Evolutionary conservation across 2,797 vertebrate genomes (phyloP).

Genomic region (Nannoperca obscura): DNA sequence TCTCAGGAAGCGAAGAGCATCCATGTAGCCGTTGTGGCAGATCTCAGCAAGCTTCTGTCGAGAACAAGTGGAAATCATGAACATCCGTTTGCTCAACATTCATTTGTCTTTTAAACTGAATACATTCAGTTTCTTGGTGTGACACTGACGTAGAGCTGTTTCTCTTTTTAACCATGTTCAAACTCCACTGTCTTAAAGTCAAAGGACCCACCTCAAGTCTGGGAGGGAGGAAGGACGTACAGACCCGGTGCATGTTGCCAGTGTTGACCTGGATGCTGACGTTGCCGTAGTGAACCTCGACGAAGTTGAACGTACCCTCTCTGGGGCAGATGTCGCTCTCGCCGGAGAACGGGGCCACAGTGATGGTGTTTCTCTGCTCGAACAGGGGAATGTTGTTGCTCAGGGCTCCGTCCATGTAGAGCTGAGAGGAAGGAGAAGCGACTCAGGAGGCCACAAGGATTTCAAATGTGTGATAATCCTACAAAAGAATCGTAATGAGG

Average conservation of each 20-base stretch:
- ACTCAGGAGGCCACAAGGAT: neutral
- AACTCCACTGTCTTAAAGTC: neutral
- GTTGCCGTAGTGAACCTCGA: constrained; percentile 84
- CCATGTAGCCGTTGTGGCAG: constrained; percentile 90
- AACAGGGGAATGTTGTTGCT: constrained; percentile 89
- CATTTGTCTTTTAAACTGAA: neutral
- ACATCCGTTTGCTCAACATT: neutral
- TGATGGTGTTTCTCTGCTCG: constrained; percentile 90
- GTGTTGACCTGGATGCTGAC: constrained; percentile 87
- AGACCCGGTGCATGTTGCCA: constrained; percentile 86
- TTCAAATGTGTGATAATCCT: neutral
- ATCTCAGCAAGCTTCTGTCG: constrained; percentile 88
- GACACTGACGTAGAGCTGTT: neutral
- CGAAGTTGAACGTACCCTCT: constrained; percentile 85
- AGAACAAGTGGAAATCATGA: neutral
- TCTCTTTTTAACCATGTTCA: neutral
- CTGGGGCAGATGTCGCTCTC: constrained; percentile 93
- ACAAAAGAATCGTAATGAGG: neutral
- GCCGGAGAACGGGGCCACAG: constrained; percentile 90
- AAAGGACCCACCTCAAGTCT: constrained; percentile 83
- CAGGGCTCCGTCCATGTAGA: constrained; percentile 91
- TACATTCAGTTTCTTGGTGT: neutral
- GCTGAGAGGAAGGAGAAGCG: constrained; percentile 72
- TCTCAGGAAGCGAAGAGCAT: constrained; percentile 88
- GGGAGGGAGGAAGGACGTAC: constrained; percentile 86